Evolutionary conservation across 2,113 vertebrate genomes (phyloP).

Genomic region (Helogale parvula): DNA sequence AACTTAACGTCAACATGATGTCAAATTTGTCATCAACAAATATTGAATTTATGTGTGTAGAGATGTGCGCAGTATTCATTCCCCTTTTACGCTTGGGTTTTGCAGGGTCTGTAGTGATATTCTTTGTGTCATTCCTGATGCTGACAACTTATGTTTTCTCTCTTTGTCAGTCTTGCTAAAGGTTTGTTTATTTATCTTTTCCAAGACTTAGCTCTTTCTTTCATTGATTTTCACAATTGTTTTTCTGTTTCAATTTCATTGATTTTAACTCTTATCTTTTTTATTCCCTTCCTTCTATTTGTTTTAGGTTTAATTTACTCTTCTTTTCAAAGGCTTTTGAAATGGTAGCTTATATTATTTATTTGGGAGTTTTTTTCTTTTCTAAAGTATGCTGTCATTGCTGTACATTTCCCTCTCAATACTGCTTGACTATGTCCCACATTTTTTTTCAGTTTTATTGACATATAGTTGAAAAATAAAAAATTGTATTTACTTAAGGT

Average conservation of each 20-base stretch:
- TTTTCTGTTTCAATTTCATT: neutral
- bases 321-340: neutral
- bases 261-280: neutral
- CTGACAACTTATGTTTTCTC: neutral
- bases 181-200: neutral
- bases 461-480: neutral
- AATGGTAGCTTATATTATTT: neutral
- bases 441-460: neutral
- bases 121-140: neutral
- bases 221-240: neutral
- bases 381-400: neutral
- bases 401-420: neutral
- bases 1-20: neutral
- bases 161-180: neutral
- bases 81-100: neutral
- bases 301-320: neutral
- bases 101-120: neutral
- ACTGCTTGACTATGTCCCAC: neutral
- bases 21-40: neutral
- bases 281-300: neutral
- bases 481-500: neutral
- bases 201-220: neutral
- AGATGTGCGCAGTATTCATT: too few species aligned
- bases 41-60: neutral
- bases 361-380: neutral